Evolutionary conservation across 2,888 invertebrate genomes (phyloP), one percentile per base, ranked within the genome.

Genomic region (Hydropsyche betteni): DNA sequence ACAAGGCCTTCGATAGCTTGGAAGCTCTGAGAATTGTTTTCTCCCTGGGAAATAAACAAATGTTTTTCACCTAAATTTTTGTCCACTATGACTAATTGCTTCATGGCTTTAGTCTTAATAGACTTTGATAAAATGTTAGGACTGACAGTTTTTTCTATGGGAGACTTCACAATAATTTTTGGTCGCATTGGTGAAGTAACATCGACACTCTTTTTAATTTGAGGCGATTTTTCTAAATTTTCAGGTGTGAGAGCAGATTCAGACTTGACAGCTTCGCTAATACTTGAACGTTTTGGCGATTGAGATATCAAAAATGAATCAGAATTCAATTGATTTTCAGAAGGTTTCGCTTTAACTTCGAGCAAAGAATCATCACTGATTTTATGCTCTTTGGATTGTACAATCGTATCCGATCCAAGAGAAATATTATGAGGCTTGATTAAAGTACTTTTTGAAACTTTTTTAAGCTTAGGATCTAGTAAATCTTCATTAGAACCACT

Each of bases 71-170:
- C 87, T 10, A 86, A 86, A 24, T 84, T 82, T 8, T 76, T 87
- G 80, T 87, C 87, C 75, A 87, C 85, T 8, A 87, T 83, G 75
- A 88, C 80, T 84, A 87, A 85, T 50, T 86, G 86, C 80, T 88
- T 88, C 5, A 84, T 68, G 1, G 84, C 83, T 75, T 86, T 84
- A 74, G 86, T 80, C 81, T 87, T 88, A 0, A 86, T 82, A 1
- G 88, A 87, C 81, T 87, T 88, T 0, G 87, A 87, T 24, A 88
- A 82, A 80, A 88, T 88, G 80, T 88, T 88, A 3, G 88, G 87
- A n/a, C 87, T 85, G 1, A 82, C 83, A 1, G 83, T 82, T 82
- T 87, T 87, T 75, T 87, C 86, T 72, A 79, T 82, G 8, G 81
- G 81, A 3, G 86, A 83, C 80, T 85, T 87, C n/a, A 72, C 34